Conservation (phyloP, 2,113 vertebrate genomes). For the Epinephelus cyanopodus region DNA sequence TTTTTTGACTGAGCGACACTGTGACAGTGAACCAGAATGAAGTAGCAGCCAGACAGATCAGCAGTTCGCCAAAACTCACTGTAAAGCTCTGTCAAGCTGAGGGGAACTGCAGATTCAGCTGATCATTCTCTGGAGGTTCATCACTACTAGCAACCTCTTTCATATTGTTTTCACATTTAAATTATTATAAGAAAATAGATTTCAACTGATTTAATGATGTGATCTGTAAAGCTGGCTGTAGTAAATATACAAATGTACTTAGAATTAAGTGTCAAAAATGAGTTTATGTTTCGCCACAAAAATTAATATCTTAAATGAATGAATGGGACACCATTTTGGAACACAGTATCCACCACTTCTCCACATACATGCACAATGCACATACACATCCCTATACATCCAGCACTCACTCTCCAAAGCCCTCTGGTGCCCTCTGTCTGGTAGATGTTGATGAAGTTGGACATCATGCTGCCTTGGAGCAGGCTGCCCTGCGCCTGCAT, state of each 20-base stretch:
- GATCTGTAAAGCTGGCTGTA: no score
- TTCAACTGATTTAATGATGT: background rate
- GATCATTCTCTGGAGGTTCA: no score
- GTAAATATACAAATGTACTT: no score
- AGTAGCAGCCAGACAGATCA: no score
- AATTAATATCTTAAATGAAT: no score
- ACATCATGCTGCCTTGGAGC: constrained; percentile 96
- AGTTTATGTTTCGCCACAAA: no score
- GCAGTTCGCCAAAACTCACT: background rate
- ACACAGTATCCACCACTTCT: background rate
- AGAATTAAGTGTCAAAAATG: no score
- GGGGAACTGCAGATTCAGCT: background rate
- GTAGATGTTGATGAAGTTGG: constrained; percentile 98
- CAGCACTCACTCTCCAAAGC: constrained; percentile 92
- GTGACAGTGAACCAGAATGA: background rate
- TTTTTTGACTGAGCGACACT: no score
- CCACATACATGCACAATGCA: background rate
- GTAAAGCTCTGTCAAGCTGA: background rate
- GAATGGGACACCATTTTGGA: background rate
- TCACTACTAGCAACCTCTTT: background rate
- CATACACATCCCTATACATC: background rate
- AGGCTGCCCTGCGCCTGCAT: constrained; percentile 98
- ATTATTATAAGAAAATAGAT: background rate
- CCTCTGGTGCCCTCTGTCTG: constrained; percentile 95
- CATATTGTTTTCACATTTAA: background rate